These are phyloP conservation scores for Dissostichus mawsoni DNA, from an alignment of 2,113 vertebrate species.

Conservation along the genomic window DNA sequence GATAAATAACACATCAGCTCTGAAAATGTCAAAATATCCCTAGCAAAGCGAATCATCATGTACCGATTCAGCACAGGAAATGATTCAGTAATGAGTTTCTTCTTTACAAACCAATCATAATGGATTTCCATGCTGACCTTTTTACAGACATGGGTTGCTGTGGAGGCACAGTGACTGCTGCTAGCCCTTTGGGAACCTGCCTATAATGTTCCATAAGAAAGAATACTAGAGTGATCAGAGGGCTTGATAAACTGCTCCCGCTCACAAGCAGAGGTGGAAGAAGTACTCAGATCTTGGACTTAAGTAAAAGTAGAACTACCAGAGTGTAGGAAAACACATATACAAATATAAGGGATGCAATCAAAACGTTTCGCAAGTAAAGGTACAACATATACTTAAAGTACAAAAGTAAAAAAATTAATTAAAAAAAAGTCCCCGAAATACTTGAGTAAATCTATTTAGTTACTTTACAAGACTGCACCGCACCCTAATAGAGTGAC, in stretches of 20 bases:
- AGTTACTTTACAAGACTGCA: too few species aligned
- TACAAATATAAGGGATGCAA: too few species aligned
- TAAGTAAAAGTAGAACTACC: too few species aligned
- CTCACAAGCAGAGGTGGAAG: too few species aligned
- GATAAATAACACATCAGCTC: not conserved
- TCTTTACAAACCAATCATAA: not conserved
- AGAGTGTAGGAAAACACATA: too few species aligned
- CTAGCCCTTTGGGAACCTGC: not conserved
- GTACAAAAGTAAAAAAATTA: too few species aligned
- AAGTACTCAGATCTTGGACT: too few species aligned
- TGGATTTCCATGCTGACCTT: slow-evolving; percentile 16
- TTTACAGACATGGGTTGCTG: not conserved
- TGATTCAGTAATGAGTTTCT: not conserved
- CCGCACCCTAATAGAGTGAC: not conserved
- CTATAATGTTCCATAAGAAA: slow-evolving; percentile 12
- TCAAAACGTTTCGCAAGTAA: too few species aligned
- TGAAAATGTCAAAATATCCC: not conserved
- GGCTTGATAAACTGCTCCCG: not conserved
- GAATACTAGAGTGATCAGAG: not conserved
- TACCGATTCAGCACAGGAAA: not conserved
- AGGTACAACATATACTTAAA: too few species aligned
- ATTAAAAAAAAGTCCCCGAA: too few species aligned
- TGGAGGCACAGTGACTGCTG: not conserved
- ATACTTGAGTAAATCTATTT: too few species aligned
- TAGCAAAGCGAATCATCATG: not conserved